Conservation (phyloP, 1,140 invertebrate species). For the Diorhabda sublineata region DNA sequence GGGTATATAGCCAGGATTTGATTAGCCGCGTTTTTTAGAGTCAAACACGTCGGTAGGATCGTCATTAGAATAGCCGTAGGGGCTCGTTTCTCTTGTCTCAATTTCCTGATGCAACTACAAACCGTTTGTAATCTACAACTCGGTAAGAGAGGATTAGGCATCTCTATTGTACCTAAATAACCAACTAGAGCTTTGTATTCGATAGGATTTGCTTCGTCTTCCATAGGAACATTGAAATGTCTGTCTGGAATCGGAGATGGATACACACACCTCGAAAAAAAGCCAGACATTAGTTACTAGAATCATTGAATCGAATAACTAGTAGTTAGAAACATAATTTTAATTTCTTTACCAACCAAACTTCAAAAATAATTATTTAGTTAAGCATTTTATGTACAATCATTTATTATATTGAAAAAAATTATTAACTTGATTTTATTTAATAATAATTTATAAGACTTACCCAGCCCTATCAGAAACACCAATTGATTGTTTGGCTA, state of each 20-base stretch:
- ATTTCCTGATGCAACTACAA: constrained; percentile 78
- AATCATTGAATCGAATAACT: too few species aligned
- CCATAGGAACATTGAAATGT: constrained; percentile 26
- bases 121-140: constrained; percentile 69
- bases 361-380: too few species aligned
- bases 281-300: too few species aligned
- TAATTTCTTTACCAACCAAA: too few species aligned
- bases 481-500: neutral
- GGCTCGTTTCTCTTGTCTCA: constrained; percentile 83
- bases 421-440: too few species aligned
- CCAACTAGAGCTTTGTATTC: constrained; percentile 85
- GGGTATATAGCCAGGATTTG: constrained; percentile 77
- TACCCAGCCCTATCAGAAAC: constrained; percentile 16
- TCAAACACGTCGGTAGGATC: constrained; percentile 73
- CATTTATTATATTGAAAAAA: too few species aligned
- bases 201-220: constrained; percentile 54
- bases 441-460: neutral
- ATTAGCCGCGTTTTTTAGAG: constrained; percentile 67
- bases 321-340: too few species aligned
- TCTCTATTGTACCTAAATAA: constrained; percentile 93
- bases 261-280: neutral
- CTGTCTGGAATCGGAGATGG: neutral
- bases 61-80: constrained; percentile 84
- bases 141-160: constrained; percentile 79
- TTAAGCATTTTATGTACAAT: too few species aligned